phyloP scores from a whole-genome alignment of 2,888 invertebrate species.

The Adineta ricciae region DNA sequence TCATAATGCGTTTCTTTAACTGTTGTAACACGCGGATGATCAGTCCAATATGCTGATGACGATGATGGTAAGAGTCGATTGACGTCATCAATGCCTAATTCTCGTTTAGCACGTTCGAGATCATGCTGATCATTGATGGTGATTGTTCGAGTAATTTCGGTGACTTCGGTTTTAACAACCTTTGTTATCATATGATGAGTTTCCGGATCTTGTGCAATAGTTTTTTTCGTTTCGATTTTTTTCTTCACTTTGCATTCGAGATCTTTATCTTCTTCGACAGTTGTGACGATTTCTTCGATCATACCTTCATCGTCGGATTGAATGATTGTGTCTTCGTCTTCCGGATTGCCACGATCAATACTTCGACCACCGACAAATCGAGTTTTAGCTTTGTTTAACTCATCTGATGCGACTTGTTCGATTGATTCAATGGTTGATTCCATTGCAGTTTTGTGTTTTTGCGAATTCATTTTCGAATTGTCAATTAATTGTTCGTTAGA shows the following conservation, averaged over 20 bases:
- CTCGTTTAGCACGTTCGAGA: slow-evolving; percentile 3
- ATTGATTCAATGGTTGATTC: not conserved
- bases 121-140: slow-evolving; percentile 11
- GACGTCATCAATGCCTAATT: slow-evolving; percentile 2
- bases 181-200: not conserved
- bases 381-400: not conserved
- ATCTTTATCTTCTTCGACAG: slow-evolving; percentile 21
- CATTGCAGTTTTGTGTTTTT: not conserved
- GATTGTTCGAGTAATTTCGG: slow-evolving; percentile 22
- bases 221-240: slow-evolving; percentile 2
- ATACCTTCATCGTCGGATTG: slow-evolving; percentile 19
- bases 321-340: not conserved
- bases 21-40: not conserved
- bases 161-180: slow-evolving; percentile 11
- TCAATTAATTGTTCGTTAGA: not conserved
- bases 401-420: not conserved
- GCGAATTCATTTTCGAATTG: not conserved
- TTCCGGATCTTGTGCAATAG: not conserved
- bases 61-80: slow-evolving; percentile 1
- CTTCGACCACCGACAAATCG: not conserved
- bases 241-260: slow-evolving; percentile 11
- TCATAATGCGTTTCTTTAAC: not conserved
- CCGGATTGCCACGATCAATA: not conserved
- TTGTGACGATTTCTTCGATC: slow-evolving; percentile 18
- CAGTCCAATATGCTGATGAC: not conserved